A percentile compares a stretch with the other conserved stretches of the same genome.
Evolutionary conservation across 2,888 invertebrate species (phyloP).

Genomic region (Volucella bombylans): DNA sequence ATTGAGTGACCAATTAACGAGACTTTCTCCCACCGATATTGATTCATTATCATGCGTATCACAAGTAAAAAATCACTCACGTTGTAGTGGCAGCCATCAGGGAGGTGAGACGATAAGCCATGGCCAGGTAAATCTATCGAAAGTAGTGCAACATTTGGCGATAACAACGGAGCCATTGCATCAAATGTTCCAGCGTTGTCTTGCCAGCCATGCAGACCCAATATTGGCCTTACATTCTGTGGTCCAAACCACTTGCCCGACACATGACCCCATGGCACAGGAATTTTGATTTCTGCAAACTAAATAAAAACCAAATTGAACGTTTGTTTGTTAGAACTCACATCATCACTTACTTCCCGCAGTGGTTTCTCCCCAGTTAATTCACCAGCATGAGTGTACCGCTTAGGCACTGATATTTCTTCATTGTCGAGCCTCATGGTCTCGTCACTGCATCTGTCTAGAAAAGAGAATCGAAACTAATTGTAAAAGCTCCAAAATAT

Average conservation of each 20-base stretch:
- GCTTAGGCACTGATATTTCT: slow-evolving; percentile 58
- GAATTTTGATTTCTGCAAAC: slow-evolving; percentile 86
- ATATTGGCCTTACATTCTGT: slow-evolving; percentile 85
- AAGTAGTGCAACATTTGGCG: slow-evolving; percentile 83
- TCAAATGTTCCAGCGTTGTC: slow-evolving; percentile 92
- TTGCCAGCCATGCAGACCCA: slow-evolving; percentile 90
- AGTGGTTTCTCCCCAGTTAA: slow-evolving; percentile 79
- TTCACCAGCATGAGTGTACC: slow-evolving; percentile 80
- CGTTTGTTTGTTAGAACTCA: too few species aligned
- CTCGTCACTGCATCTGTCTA: slow-evolving; percentile 8
- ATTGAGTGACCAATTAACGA: slow-evolving; percentile 88
- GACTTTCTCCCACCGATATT: slow-evolving; percentile 88
- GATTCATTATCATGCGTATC: slow-evolving; percentile 85
- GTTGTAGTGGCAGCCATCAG: slow-evolving; percentile 84
- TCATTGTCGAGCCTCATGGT: slow-evolving; percentile 18
- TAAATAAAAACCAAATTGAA: slow-evolving; percentile 77
- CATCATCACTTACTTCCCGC: slow-evolving; percentile 76
- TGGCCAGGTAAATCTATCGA: slow-evolving; percentile 89
- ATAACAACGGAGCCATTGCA: slow-evolving; percentile 85
- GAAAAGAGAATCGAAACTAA: slow-evolving; percentile 14
- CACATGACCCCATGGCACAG: slow-evolving; percentile 87
- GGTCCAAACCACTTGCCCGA: slow-evolving; percentile 89
- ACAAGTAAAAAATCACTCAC: slow-evolving; percentile 82
- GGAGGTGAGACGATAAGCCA: slow-evolving; percentile 87
- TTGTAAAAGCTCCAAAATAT: background rate